Base-by-base conservation (phyloP, 2,113 vertebrate species). In the Nanorana parkeri region DNA sequence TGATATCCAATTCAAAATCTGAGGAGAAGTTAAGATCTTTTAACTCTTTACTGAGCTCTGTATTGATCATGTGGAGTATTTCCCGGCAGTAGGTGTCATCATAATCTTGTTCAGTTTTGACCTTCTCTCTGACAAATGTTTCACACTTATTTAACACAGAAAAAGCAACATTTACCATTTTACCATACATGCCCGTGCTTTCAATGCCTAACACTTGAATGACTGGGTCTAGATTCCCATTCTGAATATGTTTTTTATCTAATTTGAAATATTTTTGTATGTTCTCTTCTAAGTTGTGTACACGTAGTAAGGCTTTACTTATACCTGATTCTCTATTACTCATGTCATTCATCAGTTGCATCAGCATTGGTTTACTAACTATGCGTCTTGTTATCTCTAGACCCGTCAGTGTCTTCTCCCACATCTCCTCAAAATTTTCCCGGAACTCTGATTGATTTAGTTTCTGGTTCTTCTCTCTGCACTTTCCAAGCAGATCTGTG, bases 291-390 rank as follows among this genome's bases (percentile, higher is more conserved):
- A 76, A 64, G n/a, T 8, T 28, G 6, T 81, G 67, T 32, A 91
- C 89, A 51, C 32, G 5, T 7, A 87, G 67, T 0, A 89, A 54
- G 64, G 88, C 86, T 68, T 93, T 91, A 56, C 87, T 86, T 5
- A 92, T 85, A 2, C 41, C 47, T 23, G 55, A 8, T 3, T 58
- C 89, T 16, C 83, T 83, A 51, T 29, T 71, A 16, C 74, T 84
- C 69, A 94, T 77, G 79, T 93, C 92, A 47, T 87, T 69, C 74
- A 23, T 88, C 15, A 94, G 86, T 64, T 90, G 81, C 13, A 83
- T 0, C 20, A n/a, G 66, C 36, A 92, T 86, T 61, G 87, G 84
- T 72, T 21, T 15, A 76, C 82, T 81, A 41, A 94, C 91, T 23
- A 92, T 78, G 1, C 88, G 85, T 23, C 6, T 86, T 72, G 89